A percentile compares a stretch with the other conserved stretches of the same genome.
phyloP scores from a whole-genome alignment of 2,113 vertebrate genomes.

The Ptilorrhoa leucosticta region DNA sequence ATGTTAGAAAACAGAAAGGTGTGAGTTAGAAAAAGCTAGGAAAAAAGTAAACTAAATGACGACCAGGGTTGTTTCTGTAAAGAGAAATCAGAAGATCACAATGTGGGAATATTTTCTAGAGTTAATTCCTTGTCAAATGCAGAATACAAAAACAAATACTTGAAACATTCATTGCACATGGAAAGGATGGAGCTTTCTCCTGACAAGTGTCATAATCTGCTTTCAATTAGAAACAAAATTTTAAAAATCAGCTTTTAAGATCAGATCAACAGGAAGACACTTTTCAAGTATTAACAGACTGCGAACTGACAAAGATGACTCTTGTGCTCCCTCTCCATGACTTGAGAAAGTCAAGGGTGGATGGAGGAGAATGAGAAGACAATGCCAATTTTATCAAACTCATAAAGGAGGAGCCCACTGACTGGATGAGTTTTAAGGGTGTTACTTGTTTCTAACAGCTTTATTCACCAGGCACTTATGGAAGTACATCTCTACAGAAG shows the following conservation, averaged over 20 bases:
- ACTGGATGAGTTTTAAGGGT: background rate
- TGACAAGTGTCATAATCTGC: background rate
- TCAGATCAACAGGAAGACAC: background rate
- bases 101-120: background rate
- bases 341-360: constrained; percentile 3
- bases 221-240: background rate
- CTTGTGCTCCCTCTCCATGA: background rate
- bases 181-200: background rate
- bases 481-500: background rate
- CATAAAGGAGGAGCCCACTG: background rate
- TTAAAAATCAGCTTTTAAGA: background rate
- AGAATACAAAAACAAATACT: background rate
- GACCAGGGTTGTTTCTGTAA: background rate
- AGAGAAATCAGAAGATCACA: background rate
- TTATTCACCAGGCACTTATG: background rate
- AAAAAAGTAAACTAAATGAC: background rate
- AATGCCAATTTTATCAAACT: background rate
- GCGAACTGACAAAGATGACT: background rate
- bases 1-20: background rate
- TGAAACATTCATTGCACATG: background rate
- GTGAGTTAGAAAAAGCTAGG: background rate
- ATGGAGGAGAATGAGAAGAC: background rate
- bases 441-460: background rate
- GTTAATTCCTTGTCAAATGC: background rate
- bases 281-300: background rate